These are phyloP conservation scores for Artibeus jamaicensis DNA, from an alignment of 2,797 vertebrate genomes.

Conservation along the genomic window DNA sequence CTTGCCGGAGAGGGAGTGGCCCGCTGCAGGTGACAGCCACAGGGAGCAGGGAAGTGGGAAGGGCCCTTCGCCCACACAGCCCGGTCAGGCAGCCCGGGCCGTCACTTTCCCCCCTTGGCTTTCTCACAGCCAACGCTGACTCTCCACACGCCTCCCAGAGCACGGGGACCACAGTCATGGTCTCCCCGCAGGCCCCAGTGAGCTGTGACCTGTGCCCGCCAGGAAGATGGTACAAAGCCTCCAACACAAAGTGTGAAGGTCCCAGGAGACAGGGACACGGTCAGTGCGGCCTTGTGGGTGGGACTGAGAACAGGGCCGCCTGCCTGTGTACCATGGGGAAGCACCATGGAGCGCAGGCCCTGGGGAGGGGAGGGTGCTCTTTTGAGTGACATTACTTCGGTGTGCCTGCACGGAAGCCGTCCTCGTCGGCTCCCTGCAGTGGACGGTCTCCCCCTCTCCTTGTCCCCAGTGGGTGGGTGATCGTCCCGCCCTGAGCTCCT, in stretches of 20 bases:
- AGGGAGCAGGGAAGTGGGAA: too few species aligned
- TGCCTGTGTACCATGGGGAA: fast-evolving
- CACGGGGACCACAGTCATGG: fast-evolving
- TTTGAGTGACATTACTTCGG: fast-evolving
- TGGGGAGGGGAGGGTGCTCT: neutral
- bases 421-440: fast-evolving
- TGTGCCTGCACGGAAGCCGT: neutral
- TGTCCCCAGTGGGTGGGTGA: fast-evolving
- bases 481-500: fast-evolving
- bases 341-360: fast-evolving
- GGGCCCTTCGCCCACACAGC: neutral
- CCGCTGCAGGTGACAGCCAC: fast-evolving
- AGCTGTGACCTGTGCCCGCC: neutral
- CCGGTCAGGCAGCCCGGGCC: neutral
- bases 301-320: neutral
- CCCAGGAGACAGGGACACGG: fast-evolving
- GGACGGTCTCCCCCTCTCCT: neutral
- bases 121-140: neutral
- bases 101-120: neutral
- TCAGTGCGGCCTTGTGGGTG: fast-evolving
- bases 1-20: neutral
- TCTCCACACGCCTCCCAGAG: neutral
- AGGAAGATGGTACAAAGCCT: neutral
- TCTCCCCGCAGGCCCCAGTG: neutral
- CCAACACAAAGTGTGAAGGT: neutral